Percentiles rank a stretch among this genome's conserved stretches.
Conservation (phyloP, 1,140 invertebrate genomes). For the Hyphantria cunea region DNA sequence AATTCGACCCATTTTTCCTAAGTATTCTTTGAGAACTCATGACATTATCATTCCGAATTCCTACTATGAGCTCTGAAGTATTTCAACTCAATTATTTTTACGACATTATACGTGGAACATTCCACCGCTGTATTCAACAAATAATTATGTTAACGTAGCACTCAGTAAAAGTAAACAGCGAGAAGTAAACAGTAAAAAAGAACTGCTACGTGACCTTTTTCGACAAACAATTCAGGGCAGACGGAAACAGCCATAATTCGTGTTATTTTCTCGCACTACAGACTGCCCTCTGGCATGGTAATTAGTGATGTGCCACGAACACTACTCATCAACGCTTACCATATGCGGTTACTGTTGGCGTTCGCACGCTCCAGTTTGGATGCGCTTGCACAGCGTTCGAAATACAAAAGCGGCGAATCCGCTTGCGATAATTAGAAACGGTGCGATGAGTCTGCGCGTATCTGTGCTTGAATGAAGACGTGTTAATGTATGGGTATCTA, state of each 20-base stretch:
- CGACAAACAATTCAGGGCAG: constrained; percentile 3
- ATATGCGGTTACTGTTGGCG: constrained; percentile 28
- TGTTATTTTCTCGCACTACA: constrained; percentile 17
- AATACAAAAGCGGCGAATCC: constrained; percentile 27
- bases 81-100: no score
- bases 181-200: constrained; percentile 24
- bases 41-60: no score
- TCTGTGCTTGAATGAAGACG: constrained; percentile 14
- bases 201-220: constrained; percentile 4
- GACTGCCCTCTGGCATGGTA: constrained; percentile 15
- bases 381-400: constrained; percentile 18
- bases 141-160: not conserved
- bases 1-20: no score
- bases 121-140: no score
- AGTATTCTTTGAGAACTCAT: no score
- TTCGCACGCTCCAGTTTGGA: constrained; percentile 39
- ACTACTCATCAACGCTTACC: constrained; percentile 25
- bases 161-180: not conserved
- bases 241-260: not conserved
- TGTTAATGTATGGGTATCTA: constrained; percentile 10
- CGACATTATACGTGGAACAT: no score
- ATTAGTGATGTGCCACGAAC: constrained; percentile 27
- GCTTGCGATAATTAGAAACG: constrained; percentile 29
- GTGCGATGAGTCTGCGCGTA: constrained; percentile 8
- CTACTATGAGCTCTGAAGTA: no score